A percentile compares a stretch with the other conserved stretches of the same genome.
Conservation (phyloP, 2,888 invertebrate genomes). For the Melanostoma mellinum region DNA sequence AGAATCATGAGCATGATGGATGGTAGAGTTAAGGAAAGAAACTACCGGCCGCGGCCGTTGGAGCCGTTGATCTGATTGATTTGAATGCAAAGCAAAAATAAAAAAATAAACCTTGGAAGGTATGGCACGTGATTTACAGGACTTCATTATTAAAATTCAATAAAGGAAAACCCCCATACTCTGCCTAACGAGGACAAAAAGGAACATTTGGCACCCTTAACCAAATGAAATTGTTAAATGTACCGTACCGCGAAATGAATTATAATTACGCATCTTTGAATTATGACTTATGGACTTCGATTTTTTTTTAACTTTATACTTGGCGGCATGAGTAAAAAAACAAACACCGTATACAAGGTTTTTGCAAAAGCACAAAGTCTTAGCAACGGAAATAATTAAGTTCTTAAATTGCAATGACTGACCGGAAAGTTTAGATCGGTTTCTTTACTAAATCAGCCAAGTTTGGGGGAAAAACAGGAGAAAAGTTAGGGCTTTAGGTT, state of each 20-base stretch:
- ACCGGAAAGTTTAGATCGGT: too few species aligned
- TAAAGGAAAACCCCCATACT: conserved; percentile 13
- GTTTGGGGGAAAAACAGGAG: too few species aligned
- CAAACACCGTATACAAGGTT: conserved; percentile 43
- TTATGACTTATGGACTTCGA: conserved; percentile 55
- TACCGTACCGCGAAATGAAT: conserved; percentile 55
- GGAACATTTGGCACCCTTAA: conserved; percentile 59
- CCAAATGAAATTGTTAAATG: conserved; percentile 68
- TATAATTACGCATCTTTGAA: conserved; percentile 61
- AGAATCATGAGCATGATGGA: neutral
- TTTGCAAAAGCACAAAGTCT: conserved; percentile 19
- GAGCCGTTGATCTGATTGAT: conserved; percentile 60
- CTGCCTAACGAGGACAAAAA: neutral
- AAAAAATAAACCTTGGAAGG: neutral
- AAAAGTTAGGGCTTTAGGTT: too few species aligned
- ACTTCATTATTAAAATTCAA: conserved; percentile 64
- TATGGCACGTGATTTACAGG: neutral
- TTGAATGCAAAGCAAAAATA: conserved; percentile 5
- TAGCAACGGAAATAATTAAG: too few species aligned
- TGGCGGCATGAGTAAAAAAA: neutral
- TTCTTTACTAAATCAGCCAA: too few species aligned
- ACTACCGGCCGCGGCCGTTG: neutral
- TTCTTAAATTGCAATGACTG: too few species aligned
- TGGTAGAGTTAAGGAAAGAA: conserved; percentile 1
- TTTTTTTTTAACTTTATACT: neutral